Evolutionary conservation across 2,113 vertebrate genomes (phyloP), one percentile per base, ranked within the genome.

Genomic region (Eubucco bourcierii): DNA sequence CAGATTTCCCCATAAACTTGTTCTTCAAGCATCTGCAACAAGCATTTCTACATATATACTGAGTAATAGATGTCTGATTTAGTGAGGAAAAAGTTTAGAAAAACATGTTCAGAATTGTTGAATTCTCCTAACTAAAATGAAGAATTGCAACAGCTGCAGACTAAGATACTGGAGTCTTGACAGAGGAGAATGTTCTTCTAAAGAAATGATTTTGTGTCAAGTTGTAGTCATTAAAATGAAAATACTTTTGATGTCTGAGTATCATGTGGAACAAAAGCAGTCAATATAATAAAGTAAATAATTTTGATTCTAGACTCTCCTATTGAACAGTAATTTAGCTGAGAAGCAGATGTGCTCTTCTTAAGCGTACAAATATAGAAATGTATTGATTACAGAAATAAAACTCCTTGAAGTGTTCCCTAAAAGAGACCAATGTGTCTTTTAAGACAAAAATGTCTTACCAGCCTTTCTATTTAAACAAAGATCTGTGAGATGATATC

Each of bases 321-420:
- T 93, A 94, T 91, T 95, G 94, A 96, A 78, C 21, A 88, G 63
- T 83, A 88, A 83, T 96, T 95, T 92, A 97, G 64, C 72, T 94
- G 82, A 87, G 94, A 97, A 97, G 65, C 71, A 96, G 86, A 95
- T 93, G 84, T 89, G 6, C 47, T 83, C 71, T 96, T 85, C 97
- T 97, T 96, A 96, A 93, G 33, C 85, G 80, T 92, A 97, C 90
- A 96, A 97, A 97, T 97, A 97, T 66, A 97, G 96, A 96, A 96
- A 95, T 83, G 55, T 92, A 97, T 97, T 81, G 91, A 98, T 96
- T 87, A 86, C n/a, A 47, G n/a, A 16, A 90, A 64, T 75, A 76
- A 95, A 97, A 74, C 47, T 93, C 84, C 90, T 96, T 95, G 78
- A 97, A 97, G 17, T 75, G 39, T 90, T 94, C 92, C 67, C 44